phyloP scores from a whole-genome alignment of 2,888 invertebrate genomes.

The Tridacna gigas region DNA sequence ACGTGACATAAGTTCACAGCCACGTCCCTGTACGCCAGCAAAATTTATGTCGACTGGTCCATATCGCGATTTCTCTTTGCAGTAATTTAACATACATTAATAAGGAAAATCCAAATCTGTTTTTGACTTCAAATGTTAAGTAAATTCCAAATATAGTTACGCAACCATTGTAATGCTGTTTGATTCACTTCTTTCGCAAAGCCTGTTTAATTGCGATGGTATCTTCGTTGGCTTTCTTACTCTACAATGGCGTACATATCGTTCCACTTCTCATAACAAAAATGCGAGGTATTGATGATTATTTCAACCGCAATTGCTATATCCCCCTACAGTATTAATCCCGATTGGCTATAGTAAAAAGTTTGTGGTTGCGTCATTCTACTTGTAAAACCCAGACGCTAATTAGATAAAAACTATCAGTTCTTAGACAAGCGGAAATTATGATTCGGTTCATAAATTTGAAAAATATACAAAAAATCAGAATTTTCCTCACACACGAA shows the following conservation, averaged over 20 bases:
- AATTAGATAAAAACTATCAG: not conserved
- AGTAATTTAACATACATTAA: not conserved
- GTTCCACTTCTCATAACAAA: conserved; percentile 70
- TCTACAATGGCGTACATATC: conserved; percentile 67
- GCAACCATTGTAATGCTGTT: not conserved
- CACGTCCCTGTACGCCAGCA: conserved; percentile 74
- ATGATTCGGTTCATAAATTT: too few relatives aligned
- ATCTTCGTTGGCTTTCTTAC: conserved; percentile 38
- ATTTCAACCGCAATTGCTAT: conserved; percentile 3
- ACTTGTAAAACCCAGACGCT: not conserved
- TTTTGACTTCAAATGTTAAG: not conserved
- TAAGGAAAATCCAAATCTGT: not conserved
- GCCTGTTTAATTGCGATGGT: conserved; percentile 29
- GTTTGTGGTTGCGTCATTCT: conserved; percentile 21
- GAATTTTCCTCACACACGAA: too few relatives aligned
- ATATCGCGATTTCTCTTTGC: conserved; percentile 41
- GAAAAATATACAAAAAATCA: too few relatives aligned
- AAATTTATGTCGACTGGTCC: conserved; percentile 40
- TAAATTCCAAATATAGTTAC: not conserved
- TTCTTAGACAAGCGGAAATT: too few relatives aligned
- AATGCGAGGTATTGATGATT: conserved; percentile 67
- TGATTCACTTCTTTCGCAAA: not conserved
- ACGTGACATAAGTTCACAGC: conserved; percentile 76
- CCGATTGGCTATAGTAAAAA: conserved; percentile 27
- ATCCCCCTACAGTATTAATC: conserved; percentile 30